A percentile compares a stretch with the other conserved stretches of the same genome.
Evolutionary conservation across 2,888 invertebrate genomes (phyloP).

Genomic region (Papilio gigon): DNA sequence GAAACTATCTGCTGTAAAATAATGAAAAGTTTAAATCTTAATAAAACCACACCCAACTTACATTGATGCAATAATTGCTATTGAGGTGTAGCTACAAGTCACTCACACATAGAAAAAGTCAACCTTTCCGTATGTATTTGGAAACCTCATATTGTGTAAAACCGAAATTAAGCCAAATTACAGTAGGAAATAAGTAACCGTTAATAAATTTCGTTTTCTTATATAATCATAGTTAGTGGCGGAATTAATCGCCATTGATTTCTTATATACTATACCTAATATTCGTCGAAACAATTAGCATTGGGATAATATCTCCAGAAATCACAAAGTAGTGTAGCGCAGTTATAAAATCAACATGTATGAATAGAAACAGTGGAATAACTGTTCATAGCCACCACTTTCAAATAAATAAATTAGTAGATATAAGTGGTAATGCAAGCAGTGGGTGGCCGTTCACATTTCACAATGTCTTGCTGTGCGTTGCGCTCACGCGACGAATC

Average conservation of each 20-base stretch:
- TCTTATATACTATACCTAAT: slow-evolving; percentile 79
- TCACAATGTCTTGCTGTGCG: slow-evolving; percentile 77
- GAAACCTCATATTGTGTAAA: slow-evolving; percentile 12
- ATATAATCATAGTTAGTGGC: slow-evolving; percentile 47
- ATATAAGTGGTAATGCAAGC: slow-evolving; percentile 71
- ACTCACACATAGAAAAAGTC: slow-evolving; percentile 34
- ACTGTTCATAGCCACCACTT: slow-evolving; percentile 80
- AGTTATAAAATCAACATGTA: slow-evolving; percentile 74
- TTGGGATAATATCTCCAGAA: slow-evolving; percentile 70
- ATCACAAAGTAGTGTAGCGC: slow-evolving; percentile 73
- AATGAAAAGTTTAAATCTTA: slow-evolving; percentile 3
- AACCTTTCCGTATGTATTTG: slow-evolving; percentile 17
- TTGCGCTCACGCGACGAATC: slow-evolving; percentile 67
- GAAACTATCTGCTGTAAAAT: slow-evolving; percentile 12
- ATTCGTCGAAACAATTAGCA: slow-evolving; percentile 77
- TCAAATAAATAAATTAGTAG: slow-evolving; percentile 73
- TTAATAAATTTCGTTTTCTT: slow-evolving; percentile 31
- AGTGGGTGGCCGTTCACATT: slow-evolving; percentile 81
- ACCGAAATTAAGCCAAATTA: slow-evolving; percentile 28
- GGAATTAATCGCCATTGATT: slow-evolving; percentile 55
- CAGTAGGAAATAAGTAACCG: slow-evolving; percentile 7
- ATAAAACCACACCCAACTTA: slow-evolving; percentile 32
- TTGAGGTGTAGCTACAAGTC: slow-evolving; percentile 23
- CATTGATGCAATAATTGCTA: slow-evolving; percentile 14
- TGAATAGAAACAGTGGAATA: slow-evolving; percentile 75